Evolutionary conservation across 2,113 vertebrate genomes (phyloP).

Genomic region (Orthonyx spaldingii): DNA sequence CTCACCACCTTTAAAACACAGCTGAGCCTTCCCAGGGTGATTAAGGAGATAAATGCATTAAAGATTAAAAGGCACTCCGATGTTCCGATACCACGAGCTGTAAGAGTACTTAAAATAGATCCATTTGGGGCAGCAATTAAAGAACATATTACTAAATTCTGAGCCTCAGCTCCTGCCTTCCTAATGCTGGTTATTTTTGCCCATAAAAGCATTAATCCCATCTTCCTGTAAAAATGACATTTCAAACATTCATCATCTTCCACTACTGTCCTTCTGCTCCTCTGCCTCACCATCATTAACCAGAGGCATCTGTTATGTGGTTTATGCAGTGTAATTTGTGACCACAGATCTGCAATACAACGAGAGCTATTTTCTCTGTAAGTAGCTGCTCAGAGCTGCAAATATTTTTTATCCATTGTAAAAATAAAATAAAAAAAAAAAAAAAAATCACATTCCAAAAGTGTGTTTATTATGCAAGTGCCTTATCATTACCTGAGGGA

Average conservation of each 20-base stretch:
- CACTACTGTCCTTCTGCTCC: background rate
- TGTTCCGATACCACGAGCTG: background rate
- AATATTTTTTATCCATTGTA: background rate
- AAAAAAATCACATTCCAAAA: background rate
- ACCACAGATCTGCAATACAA: background rate
- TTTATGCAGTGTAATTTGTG: background rate
- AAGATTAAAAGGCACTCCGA: background rate
- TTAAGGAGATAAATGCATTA: constrained; percentile 31
- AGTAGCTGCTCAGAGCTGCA: background rate
- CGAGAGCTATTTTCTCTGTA: background rate
- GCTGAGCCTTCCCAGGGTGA: background rate
- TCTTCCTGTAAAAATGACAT: constrained; percentile 22
- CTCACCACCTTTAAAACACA: background rate
- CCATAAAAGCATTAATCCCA: constrained; percentile 11
- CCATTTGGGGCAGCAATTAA: constrained; percentile 25
- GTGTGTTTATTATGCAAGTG: background rate
- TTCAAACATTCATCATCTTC: constrained; percentile 27
- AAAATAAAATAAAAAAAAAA: background rate
- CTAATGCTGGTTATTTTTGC: constrained; percentile 39
- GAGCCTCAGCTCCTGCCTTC: background rate
- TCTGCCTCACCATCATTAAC: background rate
- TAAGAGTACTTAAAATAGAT: constrained; percentile 27
- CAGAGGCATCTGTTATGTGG: background rate
- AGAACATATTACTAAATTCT: constrained; percentile 2
- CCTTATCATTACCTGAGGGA: background rate